These are phyloP conservation scores for Heliconius himera DNA, from an alignment of 1,140 invertebrate genomes.

Conservation along the genomic window DNA sequence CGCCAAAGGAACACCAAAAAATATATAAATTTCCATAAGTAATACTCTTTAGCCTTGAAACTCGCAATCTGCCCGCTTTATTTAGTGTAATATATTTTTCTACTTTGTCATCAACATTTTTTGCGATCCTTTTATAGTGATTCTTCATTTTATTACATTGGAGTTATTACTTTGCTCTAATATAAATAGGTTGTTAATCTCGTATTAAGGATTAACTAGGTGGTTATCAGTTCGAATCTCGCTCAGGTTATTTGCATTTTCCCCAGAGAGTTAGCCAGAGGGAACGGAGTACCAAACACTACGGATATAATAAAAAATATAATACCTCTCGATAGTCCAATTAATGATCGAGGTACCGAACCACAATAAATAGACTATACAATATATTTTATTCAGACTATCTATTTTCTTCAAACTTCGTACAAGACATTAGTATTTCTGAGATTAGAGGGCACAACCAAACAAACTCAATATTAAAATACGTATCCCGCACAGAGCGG, in stretches of 20 bases:
- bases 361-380: no score
- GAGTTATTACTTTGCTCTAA: neutral
- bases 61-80: constrained; percentile 11
- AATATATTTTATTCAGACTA: no score
- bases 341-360: no score
- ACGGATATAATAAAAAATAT: no score
- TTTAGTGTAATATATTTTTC: constrained; percentile 13
- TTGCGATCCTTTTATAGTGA: constrained; percentile 5
- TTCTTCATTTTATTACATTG: constrained; percentile 10
- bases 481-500: no score
- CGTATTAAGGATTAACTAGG: neutral
- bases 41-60: constrained; percentile 10
- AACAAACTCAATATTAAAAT: neutral
- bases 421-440: no score
- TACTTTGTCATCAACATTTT: constrained; percentile 14
- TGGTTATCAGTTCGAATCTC: neutral
- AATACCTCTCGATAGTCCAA: no score
- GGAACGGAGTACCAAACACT: no score
- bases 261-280: no score
- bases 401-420: no score
- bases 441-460: no score
- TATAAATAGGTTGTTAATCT: neutral
- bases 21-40: neutral
- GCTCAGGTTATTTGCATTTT: neutral
- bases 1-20: neutral